Percentiles rank a stretch among this genome's conserved stretches.
Conservation (phyloP, 2,797 vertebrate genomes). For the Onychomys arenicola region DNA sequence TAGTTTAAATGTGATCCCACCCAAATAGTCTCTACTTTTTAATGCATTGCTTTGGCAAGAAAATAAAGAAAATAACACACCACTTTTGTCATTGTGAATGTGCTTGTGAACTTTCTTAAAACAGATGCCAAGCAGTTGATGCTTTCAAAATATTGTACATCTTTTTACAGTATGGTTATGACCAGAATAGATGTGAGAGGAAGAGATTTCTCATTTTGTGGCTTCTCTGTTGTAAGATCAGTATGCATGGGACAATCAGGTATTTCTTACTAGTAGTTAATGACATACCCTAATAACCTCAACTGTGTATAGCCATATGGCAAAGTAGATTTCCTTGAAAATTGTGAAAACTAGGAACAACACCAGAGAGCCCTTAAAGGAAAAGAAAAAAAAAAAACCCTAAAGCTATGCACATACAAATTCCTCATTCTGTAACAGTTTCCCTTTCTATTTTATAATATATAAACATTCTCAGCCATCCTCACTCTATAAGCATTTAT, state of each 20-base stretch:
- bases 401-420: not conserved
- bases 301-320: not conserved
- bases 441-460: slow-evolving; percentile 43
- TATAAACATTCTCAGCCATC: not conserved
- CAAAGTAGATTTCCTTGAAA: slow-evolving; percentile 8
- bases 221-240: slow-evolving; percentile 40
- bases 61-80: slow-evolving; percentile 78
- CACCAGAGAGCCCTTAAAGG: not conserved
- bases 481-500: not conserved
- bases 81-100: slow-evolving; percentile 73
- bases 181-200: slow-evolving; percentile 67
- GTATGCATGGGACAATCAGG: not conserved
- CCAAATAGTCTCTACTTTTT: slow-evolving; percentile 63
- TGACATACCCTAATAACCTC: not conserved
- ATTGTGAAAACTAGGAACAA: slow-evolving; percentile 26
- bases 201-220: slow-evolving; percentile 67
- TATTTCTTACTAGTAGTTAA: slow-evolving; percentile 29
- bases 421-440: not conserved
- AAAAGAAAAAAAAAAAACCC: not conserved
- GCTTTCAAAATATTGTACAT: slow-evolving; percentile 69
- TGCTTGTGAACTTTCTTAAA: slow-evolving; percentile 73
- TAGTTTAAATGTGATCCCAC: slow-evolving; percentile 65
- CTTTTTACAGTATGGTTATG: slow-evolving; percentile 74
- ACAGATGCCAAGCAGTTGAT: slow-evolving; percentile 75
- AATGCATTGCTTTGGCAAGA: slow-evolving; percentile 73